Percentiles rank a stretch among this genome's conserved stretches.
These are phyloP conservation scores for Villa cingulata DNA, from an alignment of 2,888 invertebrate species.

Conservation along the genomic window DNA sequence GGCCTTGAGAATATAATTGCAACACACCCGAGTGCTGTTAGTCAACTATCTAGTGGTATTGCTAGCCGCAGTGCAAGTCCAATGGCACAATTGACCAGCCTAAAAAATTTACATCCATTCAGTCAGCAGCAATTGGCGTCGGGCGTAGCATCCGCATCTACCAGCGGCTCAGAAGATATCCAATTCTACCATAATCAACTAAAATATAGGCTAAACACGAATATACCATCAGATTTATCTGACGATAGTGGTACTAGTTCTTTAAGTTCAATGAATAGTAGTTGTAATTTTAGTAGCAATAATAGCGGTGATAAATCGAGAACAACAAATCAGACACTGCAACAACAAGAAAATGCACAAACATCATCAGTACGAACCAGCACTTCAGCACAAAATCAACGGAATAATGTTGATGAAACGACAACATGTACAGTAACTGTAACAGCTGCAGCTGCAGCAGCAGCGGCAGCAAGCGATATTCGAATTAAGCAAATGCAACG, in stretches of 20 bases:
- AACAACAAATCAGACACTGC: slow-evolving; percentile 18
- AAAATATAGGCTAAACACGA: slow-evolving; percentile 27
- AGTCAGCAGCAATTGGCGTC: slow-evolving; percentile 10
- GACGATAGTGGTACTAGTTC: background rate
- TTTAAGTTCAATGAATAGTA: background rate
- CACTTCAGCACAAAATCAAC: slow-evolving; percentile 11
- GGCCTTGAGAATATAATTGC: slow-evolving; percentile 55
- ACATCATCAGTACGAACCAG: no score
- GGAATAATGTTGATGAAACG: no score
- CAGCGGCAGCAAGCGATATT: slow-evolving; percentile 29
- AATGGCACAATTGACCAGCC: slow-evolving; percentile 64
- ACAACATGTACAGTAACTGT: no score
- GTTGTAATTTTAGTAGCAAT: background rate
- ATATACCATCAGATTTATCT: background rate
- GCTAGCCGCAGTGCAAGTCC: slow-evolving; percentile 57
- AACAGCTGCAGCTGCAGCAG: slow-evolving; percentile 20
- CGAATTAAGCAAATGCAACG: slow-evolving; percentile 39
- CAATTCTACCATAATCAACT: slow-evolving; percentile 38
- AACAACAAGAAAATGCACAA: slow-evolving; percentile 13
- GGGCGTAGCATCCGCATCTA: no score
- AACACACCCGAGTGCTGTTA: slow-evolving; percentile 43
- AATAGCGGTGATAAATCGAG: slow-evolving; percentile 16
- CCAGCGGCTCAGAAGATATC: slow-evolving; percentile 24
- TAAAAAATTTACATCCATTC: slow-evolving; percentile 43
- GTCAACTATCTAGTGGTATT: slow-evolving; percentile 42